A percentile compares a stretch with the other conserved stretches of the same genome.
phyloP scores from a whole-genome alignment of 2,888 invertebrate species.

The Lasioglossum leucozonium region DNA sequence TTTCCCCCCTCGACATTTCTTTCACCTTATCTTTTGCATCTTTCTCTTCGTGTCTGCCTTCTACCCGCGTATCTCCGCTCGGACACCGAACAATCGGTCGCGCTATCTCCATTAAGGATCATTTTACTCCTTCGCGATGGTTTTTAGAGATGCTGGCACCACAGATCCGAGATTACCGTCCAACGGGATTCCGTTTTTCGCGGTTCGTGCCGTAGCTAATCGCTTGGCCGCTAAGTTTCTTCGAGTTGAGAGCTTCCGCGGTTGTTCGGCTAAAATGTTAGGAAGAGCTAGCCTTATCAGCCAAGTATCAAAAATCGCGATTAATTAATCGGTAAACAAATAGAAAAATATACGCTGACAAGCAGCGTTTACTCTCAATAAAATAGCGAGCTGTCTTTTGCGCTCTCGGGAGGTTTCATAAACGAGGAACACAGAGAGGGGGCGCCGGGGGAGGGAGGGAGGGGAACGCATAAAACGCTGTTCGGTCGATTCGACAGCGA shows the following conservation, averaged over 20 bases:
- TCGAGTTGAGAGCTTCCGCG: background rate
- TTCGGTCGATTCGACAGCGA: conserved; percentile 16
- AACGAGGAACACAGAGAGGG: background rate
- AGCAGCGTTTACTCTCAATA: conserved; percentile 1
- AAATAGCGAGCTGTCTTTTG: conserved; percentile 2
- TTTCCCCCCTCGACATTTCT: conserved; percentile 33
- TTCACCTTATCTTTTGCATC: conserved; percentile 42
- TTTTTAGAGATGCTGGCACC: background rate
- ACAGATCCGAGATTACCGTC: background rate
- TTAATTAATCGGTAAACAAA: no score
- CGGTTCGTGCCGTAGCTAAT: background rate
- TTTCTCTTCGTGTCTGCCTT: conserved; percentile 14
- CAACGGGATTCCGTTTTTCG: background rate
- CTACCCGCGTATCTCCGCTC: conserved; percentile 31
- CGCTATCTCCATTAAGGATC: background rate
- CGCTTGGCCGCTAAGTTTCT: background rate
- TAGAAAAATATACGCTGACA: no score
- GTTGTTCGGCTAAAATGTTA: no score
- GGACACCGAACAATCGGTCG: conserved; percentile 42
- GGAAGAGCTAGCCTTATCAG: no score
- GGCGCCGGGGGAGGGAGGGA: no score
- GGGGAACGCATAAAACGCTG: conserved; percentile 1
- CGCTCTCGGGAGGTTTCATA: background rate
- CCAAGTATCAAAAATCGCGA: no score
- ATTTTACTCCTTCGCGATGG: background rate